Base-by-base conservation (phyloP, 92 coral and sea anemone genomes). In the Nematostella vectensis region DNA sequence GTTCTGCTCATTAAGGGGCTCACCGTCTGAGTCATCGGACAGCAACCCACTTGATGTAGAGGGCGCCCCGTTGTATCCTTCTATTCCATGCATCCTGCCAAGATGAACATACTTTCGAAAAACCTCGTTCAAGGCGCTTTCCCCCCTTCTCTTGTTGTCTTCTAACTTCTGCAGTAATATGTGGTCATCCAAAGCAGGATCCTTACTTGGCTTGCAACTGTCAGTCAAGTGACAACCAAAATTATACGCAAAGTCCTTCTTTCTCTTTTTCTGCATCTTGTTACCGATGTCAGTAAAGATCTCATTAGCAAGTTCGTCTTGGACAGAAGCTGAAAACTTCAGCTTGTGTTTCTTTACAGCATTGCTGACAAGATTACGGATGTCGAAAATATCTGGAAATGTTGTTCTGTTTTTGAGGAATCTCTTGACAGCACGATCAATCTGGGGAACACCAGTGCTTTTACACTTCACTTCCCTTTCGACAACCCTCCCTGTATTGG, bases 311-410 rank as follows among this genome's bases (percentile, higher is more conserved):
- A 93, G 47, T 20, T 88, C 99, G 9, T 61, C 61, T 33, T 61
- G 49, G 0, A 69, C 76, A 59, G 64, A 72, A 11, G 73, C 63
- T n/a, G 96, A 17, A 55, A 93, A 58, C 47, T 78, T 71, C 50
- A 93, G 57, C 25, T 71, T 78, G 67, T 76, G 71, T 61, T 75
- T 72, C 19, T 75, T 67, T n/a, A n/a, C n/a, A n/a, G n/a, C n/a
- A n/a, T n/a, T n/a, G n/a, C n/a, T n/a, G n/a, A 87, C 68, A n/a
- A 86, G 47, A 65, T 75, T 64, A 1, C 76, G 71, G 20, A 93
- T 65, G 65, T 93, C 99, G 75, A 86, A 87, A 40, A 60, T 77
- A 29, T 93, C 88, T 54, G 99, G 99, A 63, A 93, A 93, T 15
- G 62, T 67, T 40, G 45, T 67, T 20, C 31, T 63, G 11, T 72